Evolutionary conservation across 2,888 invertebrate species (phyloP).

Genomic region (Drosophila lacicola): DNA sequence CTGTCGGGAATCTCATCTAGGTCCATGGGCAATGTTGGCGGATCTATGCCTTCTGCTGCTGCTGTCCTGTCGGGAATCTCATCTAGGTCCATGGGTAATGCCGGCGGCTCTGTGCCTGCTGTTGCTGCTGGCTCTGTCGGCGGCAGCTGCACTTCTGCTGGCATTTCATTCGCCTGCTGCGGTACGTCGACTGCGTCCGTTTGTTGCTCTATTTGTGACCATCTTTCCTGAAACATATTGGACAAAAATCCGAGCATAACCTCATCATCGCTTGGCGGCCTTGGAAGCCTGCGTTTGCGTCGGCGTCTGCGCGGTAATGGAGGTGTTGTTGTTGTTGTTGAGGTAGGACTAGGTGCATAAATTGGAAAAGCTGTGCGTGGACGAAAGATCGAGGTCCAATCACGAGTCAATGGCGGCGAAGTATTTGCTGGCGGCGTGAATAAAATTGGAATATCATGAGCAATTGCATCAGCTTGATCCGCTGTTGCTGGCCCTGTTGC

Average conservation of each 20-base stretch:
- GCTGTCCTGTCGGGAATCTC: background rate
- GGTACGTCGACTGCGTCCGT: background rate
- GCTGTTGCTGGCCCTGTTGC: background rate
- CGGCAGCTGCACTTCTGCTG: background rate
- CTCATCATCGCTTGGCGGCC: conserved; percentile 18
- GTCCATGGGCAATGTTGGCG: too few relatives aligned
- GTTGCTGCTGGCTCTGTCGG: background rate
- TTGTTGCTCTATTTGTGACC: background rate
- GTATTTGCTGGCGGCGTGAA: background rate
- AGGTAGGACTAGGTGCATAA: conserved; percentile 13
- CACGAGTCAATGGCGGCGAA: conserved; percentile 8
- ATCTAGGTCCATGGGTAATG: background rate
- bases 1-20: too few relatives aligned
- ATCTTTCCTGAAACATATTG: conserved; percentile 26
- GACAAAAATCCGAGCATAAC: conserved; percentile 33
- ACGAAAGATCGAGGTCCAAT: conserved; percentile 47
- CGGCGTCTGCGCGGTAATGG: background rate
- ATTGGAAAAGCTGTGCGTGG: conserved; percentile 16
- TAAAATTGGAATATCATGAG: background rate
- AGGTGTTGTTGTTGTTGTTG: too few relatives aligned
- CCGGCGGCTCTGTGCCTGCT: background rate
- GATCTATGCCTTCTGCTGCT: background rate
- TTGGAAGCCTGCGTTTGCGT: conserved; percentile 1
- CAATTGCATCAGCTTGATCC: background rate
- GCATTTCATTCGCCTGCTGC: background rate